Conservation (phyloP, 2,797 vertebrate genomes). For the Centropyge bicolor region DNA sequence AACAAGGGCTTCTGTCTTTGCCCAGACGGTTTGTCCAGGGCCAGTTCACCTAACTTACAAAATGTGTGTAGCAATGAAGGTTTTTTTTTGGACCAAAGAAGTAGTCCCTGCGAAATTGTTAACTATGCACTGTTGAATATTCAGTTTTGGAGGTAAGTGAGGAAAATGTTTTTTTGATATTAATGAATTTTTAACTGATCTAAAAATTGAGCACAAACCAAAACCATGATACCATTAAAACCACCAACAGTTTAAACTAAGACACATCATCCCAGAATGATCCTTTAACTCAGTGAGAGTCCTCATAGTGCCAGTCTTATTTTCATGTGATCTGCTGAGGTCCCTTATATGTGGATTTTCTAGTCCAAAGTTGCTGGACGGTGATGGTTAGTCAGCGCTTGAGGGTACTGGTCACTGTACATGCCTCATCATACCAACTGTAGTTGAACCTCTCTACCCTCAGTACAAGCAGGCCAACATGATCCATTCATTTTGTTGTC, state of each 20-base stretch:
- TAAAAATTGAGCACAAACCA: constrained; percentile 5
- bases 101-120: neutral
- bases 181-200: neutral
- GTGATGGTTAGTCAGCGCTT: constrained; percentile 1
- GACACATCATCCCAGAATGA: constrained; percentile 16
- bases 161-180: neutral
- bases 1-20: neutral
- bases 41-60: neutral
- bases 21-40: neutral
- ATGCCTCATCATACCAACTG: neutral
- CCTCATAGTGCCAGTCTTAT: constrained; percentile 33
- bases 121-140: neutral
- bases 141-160: neutral
- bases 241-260: neutral
- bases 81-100: constrained; percentile 5
- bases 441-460: neutral
- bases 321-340: constrained; percentile 31
- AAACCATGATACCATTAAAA: constrained; percentile 4
- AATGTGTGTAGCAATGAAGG: neutral
- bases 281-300: constrained; percentile 40
- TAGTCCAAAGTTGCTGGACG: constrained; percentile 13
- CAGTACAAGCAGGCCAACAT: constrained; percentile 19
- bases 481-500: constrained; percentile 41
- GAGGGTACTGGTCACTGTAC: constrained; percentile 3
- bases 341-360: neutral